Conservation (phyloP, 1,140 invertebrate species). For the Whitmania pigra region DNA sequence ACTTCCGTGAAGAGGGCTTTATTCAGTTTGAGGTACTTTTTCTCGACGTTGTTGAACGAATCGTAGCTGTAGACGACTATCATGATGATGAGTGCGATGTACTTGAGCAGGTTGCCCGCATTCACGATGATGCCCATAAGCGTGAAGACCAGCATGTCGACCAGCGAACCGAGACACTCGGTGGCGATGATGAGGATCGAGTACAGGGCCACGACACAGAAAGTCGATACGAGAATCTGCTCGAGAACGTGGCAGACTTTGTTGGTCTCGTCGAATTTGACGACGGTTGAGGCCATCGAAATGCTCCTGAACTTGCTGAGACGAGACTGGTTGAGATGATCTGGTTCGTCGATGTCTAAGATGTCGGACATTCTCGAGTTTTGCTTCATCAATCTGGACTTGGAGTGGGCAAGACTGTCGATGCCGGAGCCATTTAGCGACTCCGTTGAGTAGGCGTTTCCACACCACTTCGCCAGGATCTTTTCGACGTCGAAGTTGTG, state of each 20-base stretch:
- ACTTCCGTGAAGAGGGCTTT: conserved; percentile 37
- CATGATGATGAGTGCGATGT: conserved; percentile 37
- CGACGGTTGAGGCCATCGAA: conserved; percentile 13
- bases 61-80: conserved; percentile 41
- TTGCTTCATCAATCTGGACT: neutral
- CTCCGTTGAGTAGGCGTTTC: neutral
- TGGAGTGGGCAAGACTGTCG: neutral
- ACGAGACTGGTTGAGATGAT: conserved; percentile 26
- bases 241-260: conserved; percentile 25
- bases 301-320: conserved; percentile 21
- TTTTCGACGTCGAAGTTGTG: conserved; percentile 18
- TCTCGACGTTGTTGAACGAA: conserved; percentile 39
- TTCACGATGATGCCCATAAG: conserved; percentile 42
- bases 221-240: conserved; percentile 29
- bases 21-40: conserved; percentile 39
- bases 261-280: neutral
- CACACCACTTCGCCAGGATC: neutral
- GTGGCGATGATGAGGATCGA: conserved; percentile 33
- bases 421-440: neutral
- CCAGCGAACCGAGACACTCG: conserved; percentile 34
- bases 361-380: conserved; percentile 6
- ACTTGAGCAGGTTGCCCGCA: conserved; percentile 37
- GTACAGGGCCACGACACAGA: conserved; percentile 34
- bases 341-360: conserved; percentile 12
- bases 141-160: conserved; percentile 38